phyloP scores from a whole-genome alignment of 2,888 invertebrate species.

The Rambutsinella grinnellia region DNA sequence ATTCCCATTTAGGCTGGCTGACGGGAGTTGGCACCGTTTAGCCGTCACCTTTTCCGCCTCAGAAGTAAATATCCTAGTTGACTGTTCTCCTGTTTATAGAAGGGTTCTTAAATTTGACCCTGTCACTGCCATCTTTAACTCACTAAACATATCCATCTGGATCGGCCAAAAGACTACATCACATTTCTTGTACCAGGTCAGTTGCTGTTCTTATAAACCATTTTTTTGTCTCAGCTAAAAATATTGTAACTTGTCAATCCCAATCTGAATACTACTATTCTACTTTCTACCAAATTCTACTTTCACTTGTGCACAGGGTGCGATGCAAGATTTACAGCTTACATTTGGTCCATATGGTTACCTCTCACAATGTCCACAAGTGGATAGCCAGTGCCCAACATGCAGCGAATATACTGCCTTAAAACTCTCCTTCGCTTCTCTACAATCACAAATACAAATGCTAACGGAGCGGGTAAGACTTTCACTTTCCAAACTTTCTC shows the following conservation, averaged over 20 bases:
- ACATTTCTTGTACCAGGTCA: conserved; percentile 90
- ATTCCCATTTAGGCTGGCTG: conserved; percentile 88
- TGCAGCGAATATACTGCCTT: conserved; percentile 90
- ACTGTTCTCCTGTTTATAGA: conserved; percentile 85
- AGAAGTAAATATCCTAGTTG: conserved; percentile 83
- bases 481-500: conserved; percentile 64
- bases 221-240: neutral
- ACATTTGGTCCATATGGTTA: conserved; percentile 89
- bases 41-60: conserved; percentile 86
- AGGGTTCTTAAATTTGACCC: conserved; percentile 66
- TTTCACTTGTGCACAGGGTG: conserved; percentile 77
- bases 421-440: conserved; percentile 84
- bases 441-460: conserved; percentile 84
- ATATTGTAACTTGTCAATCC: neutral
- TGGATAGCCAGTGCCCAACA: conserved; percentile 89
- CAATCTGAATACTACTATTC: neutral
- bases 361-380: conserved; percentile 86
- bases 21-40: conserved; percentile 88
- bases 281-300: neutral
- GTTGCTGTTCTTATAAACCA: conserved; percentile 55
- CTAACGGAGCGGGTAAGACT: conserved; percentile 84
- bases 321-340: conserved; percentile 88
- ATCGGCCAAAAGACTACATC: conserved; percentile 88
- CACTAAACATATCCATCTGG: conserved; percentile 76
- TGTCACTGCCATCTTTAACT: conserved; percentile 65